phyloP scores from a whole-genome alignment of 2,888 invertebrate genomes.

The Camponotus fellah region DNA sequence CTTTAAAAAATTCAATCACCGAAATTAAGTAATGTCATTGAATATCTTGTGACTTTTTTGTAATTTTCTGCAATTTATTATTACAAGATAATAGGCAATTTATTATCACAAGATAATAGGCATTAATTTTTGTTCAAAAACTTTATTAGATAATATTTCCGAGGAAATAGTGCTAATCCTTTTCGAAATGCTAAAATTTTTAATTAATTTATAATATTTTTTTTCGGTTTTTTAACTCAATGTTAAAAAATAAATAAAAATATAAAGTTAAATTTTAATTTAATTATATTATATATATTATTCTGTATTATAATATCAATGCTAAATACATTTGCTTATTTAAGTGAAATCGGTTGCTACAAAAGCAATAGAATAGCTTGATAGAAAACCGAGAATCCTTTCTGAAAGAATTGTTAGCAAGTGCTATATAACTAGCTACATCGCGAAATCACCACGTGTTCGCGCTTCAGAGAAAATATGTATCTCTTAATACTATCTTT shows the following conservation, averaged over 20 bases:
- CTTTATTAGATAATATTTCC: not conserved
- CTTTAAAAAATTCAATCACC: constrained; percentile 52
- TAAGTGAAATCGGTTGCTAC: not conserved
- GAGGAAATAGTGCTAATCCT: not conserved
- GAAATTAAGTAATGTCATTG: constrained; percentile 25
- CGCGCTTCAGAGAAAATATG: constrained; percentile 46
- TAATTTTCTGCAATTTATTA: not conserved
- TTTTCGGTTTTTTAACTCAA: not conserved
- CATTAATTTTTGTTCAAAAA: not conserved
- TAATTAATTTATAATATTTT: not conserved
- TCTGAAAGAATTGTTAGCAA: constrained; percentile 20
- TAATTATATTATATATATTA: too few species aligned
- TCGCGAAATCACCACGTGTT: constrained; percentile 23
- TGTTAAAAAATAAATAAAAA: not conserved
- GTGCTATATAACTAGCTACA: not conserved
- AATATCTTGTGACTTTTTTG: not conserved
- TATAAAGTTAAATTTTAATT: not conserved
- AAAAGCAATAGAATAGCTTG: not conserved
- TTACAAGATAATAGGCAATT: not conserved
- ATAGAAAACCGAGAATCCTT: constrained; percentile 19
- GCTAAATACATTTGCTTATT: not conserved
- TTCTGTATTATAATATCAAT: not conserved
- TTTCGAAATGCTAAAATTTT: not conserved
- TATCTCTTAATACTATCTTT: constrained; percentile 52
- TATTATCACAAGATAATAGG: not conserved